phyloP scores from a whole-genome alignment of 35 echinoderm and acorn worm species.

The Chiridota heheva region DNA sequence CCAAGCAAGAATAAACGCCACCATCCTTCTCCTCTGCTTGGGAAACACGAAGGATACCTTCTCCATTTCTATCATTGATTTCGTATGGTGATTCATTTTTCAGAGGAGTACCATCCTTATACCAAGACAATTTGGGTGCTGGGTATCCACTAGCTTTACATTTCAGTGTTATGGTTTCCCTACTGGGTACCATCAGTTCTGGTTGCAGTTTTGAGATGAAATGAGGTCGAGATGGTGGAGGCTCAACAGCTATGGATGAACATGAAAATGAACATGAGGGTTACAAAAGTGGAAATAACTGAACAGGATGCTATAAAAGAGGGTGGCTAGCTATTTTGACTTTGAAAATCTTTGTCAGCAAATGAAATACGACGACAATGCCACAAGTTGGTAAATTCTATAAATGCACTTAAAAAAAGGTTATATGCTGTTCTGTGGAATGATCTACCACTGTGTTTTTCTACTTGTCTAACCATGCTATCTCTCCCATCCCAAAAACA shows the following conservation, averaged over 20 bases:
- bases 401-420: neutral
- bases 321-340: neutral
- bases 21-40: constrained; percentile 37
- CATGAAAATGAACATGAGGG: too few relatives aligned
- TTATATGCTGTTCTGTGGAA: too few relatives aligned
- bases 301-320: neutral
- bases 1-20: constrained; percentile 15
- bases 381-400: neutral
- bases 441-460: too few relatives aligned
- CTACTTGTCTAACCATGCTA: too few relatives aligned
- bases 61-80: constrained; percentile 48
- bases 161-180: constrained; percentile 27
- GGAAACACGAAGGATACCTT: constrained; percentile 48
- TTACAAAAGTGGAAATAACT: too few relatives aligned
- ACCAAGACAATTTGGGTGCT: constrained; percentile 66
- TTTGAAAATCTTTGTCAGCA: neutral
- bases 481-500: too few relatives aligned
- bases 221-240: too few relatives aligned
- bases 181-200: constrained; percentile 25
- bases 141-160: constrained; percentile 65
- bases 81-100: constrained; percentile 39
- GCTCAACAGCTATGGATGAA: neutral
- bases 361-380: neutral
- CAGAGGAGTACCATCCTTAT: constrained; percentile 65
- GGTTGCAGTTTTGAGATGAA: neutral